Conservation (phyloP, 30 jellyfish, hydroid and myxozoan genomes). For the Haliclystus octoradiatus region DNA sequence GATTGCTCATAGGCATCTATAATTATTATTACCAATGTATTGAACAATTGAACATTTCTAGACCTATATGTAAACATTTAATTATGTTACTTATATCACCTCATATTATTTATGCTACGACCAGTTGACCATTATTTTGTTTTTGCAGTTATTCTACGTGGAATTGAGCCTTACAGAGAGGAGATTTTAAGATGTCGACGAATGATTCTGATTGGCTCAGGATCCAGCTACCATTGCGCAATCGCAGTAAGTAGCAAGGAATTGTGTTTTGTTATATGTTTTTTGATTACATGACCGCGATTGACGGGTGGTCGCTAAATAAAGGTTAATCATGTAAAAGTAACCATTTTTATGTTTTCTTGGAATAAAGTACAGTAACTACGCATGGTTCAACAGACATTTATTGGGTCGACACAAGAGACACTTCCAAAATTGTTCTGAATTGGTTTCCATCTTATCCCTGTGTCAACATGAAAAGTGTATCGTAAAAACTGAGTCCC, state of each 20-base stretch:
- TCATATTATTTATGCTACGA: too few relatives aligned
- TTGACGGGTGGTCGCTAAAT: background rate
- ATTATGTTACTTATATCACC: background rate
- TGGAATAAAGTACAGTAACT: too few relatives aligned
- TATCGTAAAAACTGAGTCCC: background rate
- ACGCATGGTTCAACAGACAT: too few relatives aligned
- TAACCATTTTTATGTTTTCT: too few relatives aligned
- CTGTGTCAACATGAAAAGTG: background rate
- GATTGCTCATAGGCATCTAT: background rate
- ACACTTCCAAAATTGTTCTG: too few relatives aligned
- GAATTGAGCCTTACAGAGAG: conserved; percentile 55
- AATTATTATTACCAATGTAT: background rate
- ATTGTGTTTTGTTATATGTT: too few relatives aligned
- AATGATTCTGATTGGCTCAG: conserved; percentile 79
- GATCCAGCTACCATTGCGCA: conserved; percentile 84
- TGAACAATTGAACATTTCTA: background rate
- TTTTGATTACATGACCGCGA: background rate
- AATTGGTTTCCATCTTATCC: too few relatives aligned
- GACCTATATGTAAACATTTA: background rate
- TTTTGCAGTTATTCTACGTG: conserved; percentile 53
- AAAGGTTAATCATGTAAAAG: background rate
- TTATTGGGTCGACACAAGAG: too few relatives aligned
- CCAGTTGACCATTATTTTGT: too few relatives aligned
- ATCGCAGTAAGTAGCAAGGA: conserved; percentile 55
- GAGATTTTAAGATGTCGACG: conserved; percentile 76